Evolutionary conservation across 92 coral and sea anemone genomes (phyloP).

Genomic region (Actinernus sp.): DNA sequence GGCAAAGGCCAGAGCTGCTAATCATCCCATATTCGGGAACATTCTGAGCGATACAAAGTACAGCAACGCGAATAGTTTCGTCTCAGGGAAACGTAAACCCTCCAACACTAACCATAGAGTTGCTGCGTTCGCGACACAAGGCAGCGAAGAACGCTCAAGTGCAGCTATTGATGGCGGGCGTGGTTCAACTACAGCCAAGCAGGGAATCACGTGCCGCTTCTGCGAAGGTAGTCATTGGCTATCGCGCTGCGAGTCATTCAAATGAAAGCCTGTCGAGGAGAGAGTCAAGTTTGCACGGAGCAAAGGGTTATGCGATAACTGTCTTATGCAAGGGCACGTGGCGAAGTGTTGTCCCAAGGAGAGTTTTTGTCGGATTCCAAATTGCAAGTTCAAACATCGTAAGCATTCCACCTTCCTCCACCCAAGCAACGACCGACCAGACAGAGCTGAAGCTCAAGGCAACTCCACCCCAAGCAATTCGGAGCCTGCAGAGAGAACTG

Average conservation of each 20-base stretch:
- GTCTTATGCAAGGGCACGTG: slow-evolving; percentile 26
- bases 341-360: slow-evolving; percentile 26
- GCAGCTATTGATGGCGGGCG: no score
- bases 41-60: no score
- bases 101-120: no score
- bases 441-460: slow-evolving; percentile 1
- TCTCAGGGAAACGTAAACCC: no score
- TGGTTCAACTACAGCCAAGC: no score
- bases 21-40: slow-evolving; percentile 46
- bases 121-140: no score
- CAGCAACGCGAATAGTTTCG: no score
- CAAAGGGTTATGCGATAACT: slow-evolving; percentile 53
- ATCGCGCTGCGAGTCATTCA: slow-evolving; percentile 8
- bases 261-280: slow-evolving; percentile 32
- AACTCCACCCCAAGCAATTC: no score
- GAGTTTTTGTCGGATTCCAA: slow-evolving; percentile 14
- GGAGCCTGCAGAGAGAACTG: no score
- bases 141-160: no score
- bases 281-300: slow-evolving; percentile 17
- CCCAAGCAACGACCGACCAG: slow-evolving; percentile 31
- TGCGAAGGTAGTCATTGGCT: slow-evolving; percentile 21
- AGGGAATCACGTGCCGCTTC: slow-evolving; percentile 8
- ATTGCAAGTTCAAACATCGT: slow-evolving; percentile 30
- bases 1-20: slow-evolving; percentile 25
- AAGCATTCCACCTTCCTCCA: slow-evolving; percentile 46